Evolutionary conservation across 2,888 invertebrate genomes (phyloP).

Genomic region (Orthosia cruda): DNA sequence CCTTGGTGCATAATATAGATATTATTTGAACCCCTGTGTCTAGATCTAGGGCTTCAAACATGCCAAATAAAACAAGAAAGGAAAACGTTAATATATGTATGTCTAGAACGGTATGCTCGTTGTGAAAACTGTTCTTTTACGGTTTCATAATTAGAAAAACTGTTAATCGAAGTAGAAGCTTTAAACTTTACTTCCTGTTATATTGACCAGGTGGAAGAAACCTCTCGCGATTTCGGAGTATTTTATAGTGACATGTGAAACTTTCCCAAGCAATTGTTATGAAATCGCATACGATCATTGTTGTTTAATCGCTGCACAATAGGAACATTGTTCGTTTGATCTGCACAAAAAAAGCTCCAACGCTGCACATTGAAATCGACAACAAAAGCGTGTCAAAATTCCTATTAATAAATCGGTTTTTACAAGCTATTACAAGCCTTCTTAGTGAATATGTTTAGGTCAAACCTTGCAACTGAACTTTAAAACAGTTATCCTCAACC

Average conservation of each 20-base stretch:
- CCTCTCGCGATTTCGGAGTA: constrained; percentile 64
- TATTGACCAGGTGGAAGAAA: constrained; percentile 76
- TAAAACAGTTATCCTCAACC: too few relatives aligned
- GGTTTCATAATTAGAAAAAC: constrained; percentile 26
- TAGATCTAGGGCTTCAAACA: too few relatives aligned
- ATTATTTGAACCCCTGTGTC: too few relatives aligned
- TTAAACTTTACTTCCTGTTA: constrained; percentile 51
- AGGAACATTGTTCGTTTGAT: constrained; percentile 81
- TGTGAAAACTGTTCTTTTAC: constrained; percentile 5
- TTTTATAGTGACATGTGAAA: constrained; percentile 84
- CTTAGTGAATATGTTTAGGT: too few relatives aligned
- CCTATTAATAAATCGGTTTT: constrained; percentile 29
- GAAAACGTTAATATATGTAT: background rate
- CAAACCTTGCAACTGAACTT: too few relatives aligned
- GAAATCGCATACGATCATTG: constrained; percentile 85
- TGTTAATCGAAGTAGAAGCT: constrained; percentile 1
- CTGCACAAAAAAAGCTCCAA: constrained; percentile 72
- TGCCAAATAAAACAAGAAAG: background rate
- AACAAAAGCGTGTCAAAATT: constrained; percentile 52
- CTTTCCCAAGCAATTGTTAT: constrained; percentile 85
- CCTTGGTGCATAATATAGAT: too few relatives aligned
- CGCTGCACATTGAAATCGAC: constrained; percentile 50
- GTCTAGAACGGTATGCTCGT: background rate
- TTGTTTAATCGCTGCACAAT: constrained; percentile 86
- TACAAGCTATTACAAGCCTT: background rate